Conservation (phyloP, 23 tunicate species). For the Trididemnum clinides region DNA sequence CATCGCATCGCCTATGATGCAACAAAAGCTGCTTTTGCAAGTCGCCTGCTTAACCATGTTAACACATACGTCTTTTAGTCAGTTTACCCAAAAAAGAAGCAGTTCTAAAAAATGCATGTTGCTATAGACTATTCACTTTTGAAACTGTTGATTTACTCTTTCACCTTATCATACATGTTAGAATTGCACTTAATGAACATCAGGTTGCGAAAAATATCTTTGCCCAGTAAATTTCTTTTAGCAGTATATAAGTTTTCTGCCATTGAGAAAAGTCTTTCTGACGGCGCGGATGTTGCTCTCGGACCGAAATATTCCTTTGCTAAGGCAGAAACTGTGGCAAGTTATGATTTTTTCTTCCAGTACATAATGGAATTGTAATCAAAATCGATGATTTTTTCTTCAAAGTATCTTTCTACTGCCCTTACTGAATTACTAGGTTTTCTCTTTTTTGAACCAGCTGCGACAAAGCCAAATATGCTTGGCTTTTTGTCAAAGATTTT, state of each 20-base stretch:
- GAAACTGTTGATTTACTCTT: not conserved
- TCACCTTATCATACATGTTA: not conserved
- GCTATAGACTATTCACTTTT: too few species aligned
- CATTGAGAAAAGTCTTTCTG: constrained; percentile 14
- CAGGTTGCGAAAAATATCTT: constrained; percentile 1
- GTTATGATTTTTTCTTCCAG: constrained; percentile 28
- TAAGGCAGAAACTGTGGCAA: constrained; percentile 35
- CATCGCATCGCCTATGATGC: too few species aligned
- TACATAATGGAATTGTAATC: constrained; percentile 24
- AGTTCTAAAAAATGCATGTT: too few species aligned
- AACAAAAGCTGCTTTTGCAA: too few species aligned
- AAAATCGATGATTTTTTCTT: constrained; percentile 16
- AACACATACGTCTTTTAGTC: too few species aligned
- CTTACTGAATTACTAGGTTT: not conserved
- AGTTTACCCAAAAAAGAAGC: too few species aligned
- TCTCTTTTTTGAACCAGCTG: not conserved
- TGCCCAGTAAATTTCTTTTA: not conserved
- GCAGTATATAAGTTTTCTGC: not conserved
- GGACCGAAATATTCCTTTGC: constrained; percentile 17
- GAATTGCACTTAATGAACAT: constrained; percentile 8
- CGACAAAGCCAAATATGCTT: constrained; percentile 1
- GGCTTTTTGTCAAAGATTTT: constrained; percentile 8
- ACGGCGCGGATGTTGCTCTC: not conserved
- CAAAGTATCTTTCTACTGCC: constrained; percentile 2
- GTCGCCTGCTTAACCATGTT: too few species aligned